phyloP scores from a whole-genome alignment of 2,797 vertebrate species.

The Centroberyx gerrardi region DNA sequence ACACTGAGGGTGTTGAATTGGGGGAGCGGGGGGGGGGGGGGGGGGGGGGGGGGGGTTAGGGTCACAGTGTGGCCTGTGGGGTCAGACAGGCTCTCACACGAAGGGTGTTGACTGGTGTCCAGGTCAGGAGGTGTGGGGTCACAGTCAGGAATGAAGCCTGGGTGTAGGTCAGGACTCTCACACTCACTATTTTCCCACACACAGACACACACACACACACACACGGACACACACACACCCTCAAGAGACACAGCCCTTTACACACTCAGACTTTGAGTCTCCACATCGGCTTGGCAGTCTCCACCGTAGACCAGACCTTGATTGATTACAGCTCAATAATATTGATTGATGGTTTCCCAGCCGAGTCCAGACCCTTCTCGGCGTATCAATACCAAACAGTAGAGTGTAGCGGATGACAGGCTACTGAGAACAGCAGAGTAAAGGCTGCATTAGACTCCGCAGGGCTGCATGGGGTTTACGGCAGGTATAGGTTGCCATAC shows the following conservation, averaged over 20 bases:
- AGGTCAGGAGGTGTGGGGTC: constrained; percentile 57
- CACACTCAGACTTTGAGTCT: constrained; percentile 79
- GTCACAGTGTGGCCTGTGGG: constrained; percentile 40
- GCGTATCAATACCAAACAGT: constrained; percentile 57
- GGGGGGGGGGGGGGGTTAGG: neutral
- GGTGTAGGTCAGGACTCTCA: constrained; percentile 27
- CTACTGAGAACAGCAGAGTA: constrained; percentile 31
- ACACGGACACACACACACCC: constrained; percentile 26
- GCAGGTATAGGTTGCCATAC: constrained; percentile 10
- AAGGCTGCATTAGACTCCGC: constrained; percentile 11
- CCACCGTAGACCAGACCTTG: constrained; percentile 60
- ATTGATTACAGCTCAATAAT: constrained; percentile 82
- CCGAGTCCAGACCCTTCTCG: constrained; percentile 59
- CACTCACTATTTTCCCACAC: constrained; percentile 55
- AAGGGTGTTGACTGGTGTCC: constrained; percentile 61
- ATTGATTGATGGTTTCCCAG: constrained; percentile 76
- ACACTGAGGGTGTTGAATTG: constrained; percentile 52
- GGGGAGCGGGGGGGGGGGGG: neutral
- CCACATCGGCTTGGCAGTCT: constrained; percentile 65
- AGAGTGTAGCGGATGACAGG: constrained; percentile 40
- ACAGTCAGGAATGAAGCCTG: constrained; percentile 46
- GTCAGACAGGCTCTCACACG: constrained; percentile 61
- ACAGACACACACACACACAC: constrained; percentile 24
- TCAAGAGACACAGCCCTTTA: constrained; percentile 48
- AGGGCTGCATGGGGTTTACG: constrained; percentile 15